These are phyloP conservation scores for Excalfactoria chinensis DNA, from an alignment of 2,113 vertebrate genomes.

Conservation along the genomic window DNA sequence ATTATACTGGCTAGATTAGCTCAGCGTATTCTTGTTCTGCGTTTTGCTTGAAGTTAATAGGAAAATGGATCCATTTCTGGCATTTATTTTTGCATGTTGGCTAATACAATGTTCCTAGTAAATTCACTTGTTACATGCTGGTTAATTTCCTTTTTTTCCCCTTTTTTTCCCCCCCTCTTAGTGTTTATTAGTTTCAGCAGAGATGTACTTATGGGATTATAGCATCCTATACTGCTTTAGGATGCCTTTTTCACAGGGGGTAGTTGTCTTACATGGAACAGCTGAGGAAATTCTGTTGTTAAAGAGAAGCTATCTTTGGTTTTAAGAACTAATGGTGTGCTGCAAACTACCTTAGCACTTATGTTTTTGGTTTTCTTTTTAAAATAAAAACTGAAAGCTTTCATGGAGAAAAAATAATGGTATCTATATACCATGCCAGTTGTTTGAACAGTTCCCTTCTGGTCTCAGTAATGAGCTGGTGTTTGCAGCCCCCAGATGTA, in stretches of 20 bases:
- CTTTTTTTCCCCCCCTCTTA: background rate
- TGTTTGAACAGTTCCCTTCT: background rate
- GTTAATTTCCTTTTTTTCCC: background rate
- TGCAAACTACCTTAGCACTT: background rate
- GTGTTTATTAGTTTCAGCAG: background rate
- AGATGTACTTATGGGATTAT: background rate
- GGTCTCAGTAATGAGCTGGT: background rate
- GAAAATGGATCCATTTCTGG: background rate
- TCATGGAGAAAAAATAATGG: background rate
- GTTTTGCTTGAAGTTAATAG: background rate
- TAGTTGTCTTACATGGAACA: background rate
- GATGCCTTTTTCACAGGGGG: background rate
- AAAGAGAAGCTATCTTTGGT: background rate
- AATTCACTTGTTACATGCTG: background rate
- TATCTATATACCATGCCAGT: background rate
- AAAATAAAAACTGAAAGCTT: background rate
- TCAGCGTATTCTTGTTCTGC: background rate
- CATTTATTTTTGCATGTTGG: background rate
- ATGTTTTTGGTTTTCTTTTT: background rate
- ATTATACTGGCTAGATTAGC: slow-evolving; percentile 5
- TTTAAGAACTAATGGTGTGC: background rate
- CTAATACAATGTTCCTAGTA: background rate
- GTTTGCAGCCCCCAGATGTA: background rate
- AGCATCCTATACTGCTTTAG: background rate
- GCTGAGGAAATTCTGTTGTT: background rate